Evolutionary conservation across 2,113 vertebrate genomes (phyloP).

Genomic region (Laticauda laticaudata): DNA sequence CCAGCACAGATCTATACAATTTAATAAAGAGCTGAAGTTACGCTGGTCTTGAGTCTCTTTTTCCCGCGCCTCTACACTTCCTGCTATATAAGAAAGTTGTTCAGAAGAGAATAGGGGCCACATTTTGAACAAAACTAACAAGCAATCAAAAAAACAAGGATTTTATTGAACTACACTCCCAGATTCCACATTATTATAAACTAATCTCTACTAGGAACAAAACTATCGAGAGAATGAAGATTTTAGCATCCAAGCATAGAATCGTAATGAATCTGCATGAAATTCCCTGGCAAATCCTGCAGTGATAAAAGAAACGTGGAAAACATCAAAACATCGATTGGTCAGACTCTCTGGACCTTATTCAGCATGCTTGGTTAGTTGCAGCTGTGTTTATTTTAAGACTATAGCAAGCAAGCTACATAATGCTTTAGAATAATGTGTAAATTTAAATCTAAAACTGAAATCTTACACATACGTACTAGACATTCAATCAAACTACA

Average conservation of each 20-base stretch:
- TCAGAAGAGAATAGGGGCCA: constrained; percentile 58
- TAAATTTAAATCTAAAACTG: neutral
- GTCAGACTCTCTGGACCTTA: neutral
- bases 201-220: neutral
- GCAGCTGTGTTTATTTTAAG: neutral
- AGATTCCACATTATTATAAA: constrained; percentile 1
- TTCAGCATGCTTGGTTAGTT: neutral
- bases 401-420: neutral
- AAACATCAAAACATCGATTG: neutral
- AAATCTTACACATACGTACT: neutral
- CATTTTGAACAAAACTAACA: constrained; percentile 55
- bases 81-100: constrained; percentile 67
- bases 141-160: neutral
- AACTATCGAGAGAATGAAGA: accelerated
- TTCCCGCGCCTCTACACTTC: constrained; percentile 32
- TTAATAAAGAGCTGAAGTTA: too few relatives aligned
- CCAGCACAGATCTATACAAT: too few relatives aligned
- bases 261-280: neutral
- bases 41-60: too few relatives aligned
- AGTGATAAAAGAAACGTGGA: neutral
- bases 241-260: neutral
- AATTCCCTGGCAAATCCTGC: neutral
- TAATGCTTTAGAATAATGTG: neutral
- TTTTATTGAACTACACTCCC: constrained; percentile 34
- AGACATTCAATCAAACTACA: neutral